phyloP scores from a whole-genome alignment of 2,888 invertebrate species.

The Pristionchus fissidentatus region DNA sequence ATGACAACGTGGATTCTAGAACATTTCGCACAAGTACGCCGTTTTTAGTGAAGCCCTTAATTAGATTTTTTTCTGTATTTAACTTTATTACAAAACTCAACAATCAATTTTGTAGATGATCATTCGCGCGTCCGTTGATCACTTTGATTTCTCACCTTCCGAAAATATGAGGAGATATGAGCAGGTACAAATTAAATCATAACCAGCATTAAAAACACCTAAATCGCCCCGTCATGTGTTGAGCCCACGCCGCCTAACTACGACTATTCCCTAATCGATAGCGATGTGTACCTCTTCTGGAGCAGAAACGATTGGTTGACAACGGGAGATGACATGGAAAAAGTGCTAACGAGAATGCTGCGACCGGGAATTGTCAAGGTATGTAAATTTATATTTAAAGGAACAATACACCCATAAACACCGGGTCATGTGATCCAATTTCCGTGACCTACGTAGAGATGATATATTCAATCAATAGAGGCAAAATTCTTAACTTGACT shows the following conservation, averaged over 20 bases:
- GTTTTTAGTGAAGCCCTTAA: no score
- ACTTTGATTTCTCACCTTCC: background rate
- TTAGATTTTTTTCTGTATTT: no score
- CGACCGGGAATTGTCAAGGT: background rate
- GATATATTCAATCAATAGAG: no score
- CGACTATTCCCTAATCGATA: background rate
- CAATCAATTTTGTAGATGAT: no score
- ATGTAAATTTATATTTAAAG: background rate
- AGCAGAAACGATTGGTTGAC: constrained; percentile 16
- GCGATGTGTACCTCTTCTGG: background rate
- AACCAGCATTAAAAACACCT: no score
- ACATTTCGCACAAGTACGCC: background rate
- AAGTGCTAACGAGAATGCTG: background rate
- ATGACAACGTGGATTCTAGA: background rate
- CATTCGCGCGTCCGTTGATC: background rate
- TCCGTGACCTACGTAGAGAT: no score
- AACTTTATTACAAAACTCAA: no score
- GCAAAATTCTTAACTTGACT: no score
- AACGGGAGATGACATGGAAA: background rate
- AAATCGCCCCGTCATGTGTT: no score
- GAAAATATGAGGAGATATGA: background rate
- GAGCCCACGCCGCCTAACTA: background rate
- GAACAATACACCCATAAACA: no score
- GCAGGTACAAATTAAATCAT: background rate
- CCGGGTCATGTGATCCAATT: no score